phyloP scores from a whole-genome alignment of 2,113 vertebrate species.

The Scortum barcoo region DNA sequence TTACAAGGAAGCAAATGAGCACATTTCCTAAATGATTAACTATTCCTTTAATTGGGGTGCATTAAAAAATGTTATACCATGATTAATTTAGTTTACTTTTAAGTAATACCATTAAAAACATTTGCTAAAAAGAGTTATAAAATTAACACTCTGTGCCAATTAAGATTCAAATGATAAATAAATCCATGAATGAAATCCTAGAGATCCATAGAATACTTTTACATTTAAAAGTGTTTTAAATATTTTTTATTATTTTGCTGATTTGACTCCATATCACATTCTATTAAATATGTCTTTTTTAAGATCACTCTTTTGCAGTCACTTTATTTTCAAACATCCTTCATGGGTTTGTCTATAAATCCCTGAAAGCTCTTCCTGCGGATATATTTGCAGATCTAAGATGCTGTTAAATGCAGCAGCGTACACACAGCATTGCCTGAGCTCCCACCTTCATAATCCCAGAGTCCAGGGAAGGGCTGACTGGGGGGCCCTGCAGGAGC shows the following conservation, averaged over 20 bases:
- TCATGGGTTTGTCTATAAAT: neutral
- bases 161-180: neutral
- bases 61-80: neutral
- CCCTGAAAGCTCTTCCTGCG: neutral
- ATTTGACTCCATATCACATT: neutral
- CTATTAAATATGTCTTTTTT: neutral
- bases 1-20: neutral
- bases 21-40: neutral
- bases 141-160: neutral
- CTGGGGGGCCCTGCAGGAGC: slow-evolving; percentile 85
- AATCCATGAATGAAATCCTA: neutral
- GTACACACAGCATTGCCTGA: neutral
- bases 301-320: neutral
- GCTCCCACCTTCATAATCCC: slow-evolving; percentile 91
- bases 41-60: neutral
- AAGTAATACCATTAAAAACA: neutral
- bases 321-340: neutral
- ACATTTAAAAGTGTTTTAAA: neutral
- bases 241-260: neutral
- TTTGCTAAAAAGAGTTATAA: neutral
- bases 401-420: neutral
- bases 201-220: neutral
- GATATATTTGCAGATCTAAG: neutral
- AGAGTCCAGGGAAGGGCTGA: slow-evolving; percentile 88
- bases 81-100: neutral